Evolutionary conservation across 2,797 vertebrate genomes (phyloP), one percentile per base, ranked within the genome.

Genomic region (Brachymystax lenok): DNA sequence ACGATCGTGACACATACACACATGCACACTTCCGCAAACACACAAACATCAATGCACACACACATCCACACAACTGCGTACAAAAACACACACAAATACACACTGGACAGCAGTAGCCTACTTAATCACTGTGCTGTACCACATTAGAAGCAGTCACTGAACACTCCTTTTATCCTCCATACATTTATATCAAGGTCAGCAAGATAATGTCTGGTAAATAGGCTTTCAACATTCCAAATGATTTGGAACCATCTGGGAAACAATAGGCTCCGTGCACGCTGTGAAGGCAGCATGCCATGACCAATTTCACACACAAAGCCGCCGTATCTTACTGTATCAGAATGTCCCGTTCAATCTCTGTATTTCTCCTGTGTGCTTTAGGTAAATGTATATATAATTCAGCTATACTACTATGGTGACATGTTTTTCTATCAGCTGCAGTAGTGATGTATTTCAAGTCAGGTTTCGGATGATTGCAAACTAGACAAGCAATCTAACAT

Each of bases 191-290:
- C 50, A 70, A 69, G 70, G 71, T 74, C 78, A 80, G 64, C 61
- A 59, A 74, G 77, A 83, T 66, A 74, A 82, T 69, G 67, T 68
- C 28, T 50, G 51, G 52, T 70, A 63, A 70, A 77, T 73, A 76
- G 16, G 3, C 3, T 71, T 78, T 30, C 46, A 76, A 64, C 30
- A 71, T 69, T 30, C 51, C 24, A 72, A 70, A 69, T 76, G 5
- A 70, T 35, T 66, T 78, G 12, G 28, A 78, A 74, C 51, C 71
- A 74, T 66, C 79, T 78, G 46, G 14, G 79, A 74, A 78, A 51
- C 3, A 78, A 77, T 1, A 66, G 69, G 54, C 72, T 70, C 73
- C 12, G 30, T 73, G 30, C 69, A 63, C 24, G 10, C 16, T 59
- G 30, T 4, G 8, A 7, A 56, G 64, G 54, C n/a, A 73, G 74